Conservation (phyloP, 2,113 vertebrate species). For the Lepus americanus region DNA sequence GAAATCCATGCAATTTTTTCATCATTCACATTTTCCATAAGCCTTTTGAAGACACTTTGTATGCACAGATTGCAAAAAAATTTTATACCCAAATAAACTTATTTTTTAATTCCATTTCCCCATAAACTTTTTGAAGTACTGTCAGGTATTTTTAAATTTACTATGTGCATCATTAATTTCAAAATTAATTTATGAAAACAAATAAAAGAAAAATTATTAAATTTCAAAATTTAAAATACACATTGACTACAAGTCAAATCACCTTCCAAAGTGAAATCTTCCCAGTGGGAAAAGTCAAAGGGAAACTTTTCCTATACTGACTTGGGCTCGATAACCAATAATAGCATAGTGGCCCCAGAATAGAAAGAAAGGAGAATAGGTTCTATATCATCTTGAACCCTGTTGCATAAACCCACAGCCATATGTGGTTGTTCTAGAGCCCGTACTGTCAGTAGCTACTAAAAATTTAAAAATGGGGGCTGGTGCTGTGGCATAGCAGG, state of each 20-base stretch:
- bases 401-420: conserved; percentile 6
- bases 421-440: conserved; percentile 32
- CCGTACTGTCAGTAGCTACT: neutral
- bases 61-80: too few relatives aligned
- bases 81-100: too few relatives aligned
- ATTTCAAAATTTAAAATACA: conserved; percentile 50
- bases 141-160: conserved; percentile 6
- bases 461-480: neutral
- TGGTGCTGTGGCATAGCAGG: too few relatives aligned
- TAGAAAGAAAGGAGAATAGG: neutral
- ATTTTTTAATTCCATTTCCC: too few relatives aligned
- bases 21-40: too few relatives aligned
- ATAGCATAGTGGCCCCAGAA: neutral
- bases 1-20: too few relatives aligned
- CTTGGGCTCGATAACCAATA: neutral
- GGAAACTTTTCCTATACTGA: conserved; percentile 13
- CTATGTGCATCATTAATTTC: neutral
- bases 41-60: too few relatives aligned
- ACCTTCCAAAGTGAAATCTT: conserved; percentile 54
- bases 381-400: neutral
- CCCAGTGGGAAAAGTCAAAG: conserved; percentile 7
- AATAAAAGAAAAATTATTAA: conserved; percentile 40
- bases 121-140: too few relatives aligned
- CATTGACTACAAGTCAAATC: conserved; percentile 32
- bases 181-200: conserved; percentile 34